Conservation (phyloP, 2,888 invertebrate genomes). For the Ophion slaviceki region DNA sequence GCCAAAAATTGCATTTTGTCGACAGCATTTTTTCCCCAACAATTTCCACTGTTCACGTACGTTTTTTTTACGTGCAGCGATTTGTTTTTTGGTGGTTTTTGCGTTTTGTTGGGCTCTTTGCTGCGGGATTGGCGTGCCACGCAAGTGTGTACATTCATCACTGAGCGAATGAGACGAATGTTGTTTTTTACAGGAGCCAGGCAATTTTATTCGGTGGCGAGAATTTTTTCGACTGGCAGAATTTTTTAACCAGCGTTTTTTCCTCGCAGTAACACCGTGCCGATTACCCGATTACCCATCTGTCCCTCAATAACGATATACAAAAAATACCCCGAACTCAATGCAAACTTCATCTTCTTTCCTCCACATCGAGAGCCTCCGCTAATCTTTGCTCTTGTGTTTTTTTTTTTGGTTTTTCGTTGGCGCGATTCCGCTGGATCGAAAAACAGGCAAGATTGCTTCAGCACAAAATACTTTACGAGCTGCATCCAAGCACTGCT, state of each 20-base stretch:
- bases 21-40: neutral
- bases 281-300: constrained; percentile 42
- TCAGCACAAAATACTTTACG: constrained; percentile 91
- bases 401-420: neutral
- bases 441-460: constrained; percentile 89
- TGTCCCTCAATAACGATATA: constrained; percentile 49
- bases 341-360: constrained; percentile 16
- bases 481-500: constrained; percentile 92
- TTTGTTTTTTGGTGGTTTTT: constrained; percentile 12
- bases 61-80: neutral
- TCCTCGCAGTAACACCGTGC: neutral
- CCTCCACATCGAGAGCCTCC: neutral
- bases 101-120: constrained; percentile 4
- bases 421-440: constrained; percentile 4
- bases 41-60: neutral
- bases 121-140: no score
- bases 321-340: neutral
- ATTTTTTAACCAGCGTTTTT: constrained; percentile 19
- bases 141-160: neutral
- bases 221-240: constrained; percentile 5
- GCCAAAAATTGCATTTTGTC: neutral
- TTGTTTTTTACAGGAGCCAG: constrained; percentile 26
- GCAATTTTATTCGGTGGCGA: constrained; percentile 11
- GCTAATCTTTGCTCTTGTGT: constrained; percentile 13
- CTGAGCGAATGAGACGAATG: constrained; percentile 33